Evolutionary conservation across 2,797 vertebrate species (phyloP), one percentile per base, ranked within the genome.

Genomic region (Tragelaphus eurycerus): DNA sequence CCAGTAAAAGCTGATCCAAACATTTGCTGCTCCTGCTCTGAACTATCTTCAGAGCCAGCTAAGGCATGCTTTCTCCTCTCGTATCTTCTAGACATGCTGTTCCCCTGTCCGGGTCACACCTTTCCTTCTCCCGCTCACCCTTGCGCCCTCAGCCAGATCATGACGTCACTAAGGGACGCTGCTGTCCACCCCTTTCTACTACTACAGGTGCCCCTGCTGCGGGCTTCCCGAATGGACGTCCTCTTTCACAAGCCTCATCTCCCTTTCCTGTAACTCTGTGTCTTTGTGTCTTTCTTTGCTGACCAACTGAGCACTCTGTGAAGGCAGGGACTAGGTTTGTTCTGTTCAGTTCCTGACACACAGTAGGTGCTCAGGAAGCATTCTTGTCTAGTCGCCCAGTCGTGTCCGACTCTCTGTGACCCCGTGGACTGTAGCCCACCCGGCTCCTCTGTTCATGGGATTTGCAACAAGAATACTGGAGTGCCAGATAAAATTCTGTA

Each of bases 61-160:
- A 12, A 5, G 3, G 11, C 0, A 0, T 16, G 14, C 2, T 57
- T 60, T 29, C 2, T 7, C 38, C 38, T 34, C 48, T 14, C 31
- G 7, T 15, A n/a, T 17, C 50, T 38, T 74, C 90, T 34, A 16
- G 4, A 48, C 8, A 0, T 3, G 6, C 59, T 34, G 6, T 27
- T 27, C 34, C 27, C 31, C 31, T 14, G 2, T 38, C 12, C 6
- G 6, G 19, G 31, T 23, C 16, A 92, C 4, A 3, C n/a, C 34
- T 46, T n/a, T 25, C 12, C 25, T 31, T 48, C 46, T 67, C n/a
- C 46, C 14, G 0, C 13, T 48, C n/a, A 17, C 25, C 19, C 23
- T 21, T 25, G 25, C 8, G 74, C 27, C 67, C 31, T 59, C 54
- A 46, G 46, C 60, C 34, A 9, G 67, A 67, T 16, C 4, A 14